phyloP scores from a whole-genome alignment of 2,113 vertebrate genomes.

The Platysteira castanea region DNA sequence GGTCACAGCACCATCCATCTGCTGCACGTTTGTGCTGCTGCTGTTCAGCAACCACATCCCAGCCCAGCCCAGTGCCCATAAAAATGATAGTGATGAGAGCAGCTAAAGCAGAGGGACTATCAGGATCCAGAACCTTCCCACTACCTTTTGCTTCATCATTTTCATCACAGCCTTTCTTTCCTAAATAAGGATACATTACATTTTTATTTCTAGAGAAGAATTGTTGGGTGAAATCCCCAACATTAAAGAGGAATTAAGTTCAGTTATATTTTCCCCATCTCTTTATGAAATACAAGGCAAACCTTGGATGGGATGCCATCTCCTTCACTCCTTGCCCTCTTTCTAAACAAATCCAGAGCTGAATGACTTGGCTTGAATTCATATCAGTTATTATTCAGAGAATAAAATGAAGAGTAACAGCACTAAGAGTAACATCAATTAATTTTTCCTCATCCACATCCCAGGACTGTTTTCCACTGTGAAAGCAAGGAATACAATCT shows the following conservation, averaged over 20 bases:
- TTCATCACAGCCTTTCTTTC: background rate
- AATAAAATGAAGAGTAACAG: background rate
- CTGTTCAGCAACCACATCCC: background rate
- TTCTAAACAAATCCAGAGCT: background rate
- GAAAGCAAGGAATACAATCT: background rate
- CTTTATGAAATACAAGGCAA: background rate
- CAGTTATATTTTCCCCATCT: background rate
- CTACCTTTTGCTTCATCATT: background rate
- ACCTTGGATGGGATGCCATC: background rate
- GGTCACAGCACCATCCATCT: background rate
- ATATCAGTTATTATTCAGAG: background rate
- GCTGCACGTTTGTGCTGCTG: background rate
- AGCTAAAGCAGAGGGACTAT: background rate
- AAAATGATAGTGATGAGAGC: background rate
- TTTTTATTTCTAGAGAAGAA: background rate
- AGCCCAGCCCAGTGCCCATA: background rate
- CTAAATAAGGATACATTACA: background rate
- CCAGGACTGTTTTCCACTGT: background rate
- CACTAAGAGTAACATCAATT: background rate
- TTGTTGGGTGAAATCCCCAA: background rate
- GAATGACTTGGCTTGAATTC: background rate
- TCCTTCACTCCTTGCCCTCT: background rate
- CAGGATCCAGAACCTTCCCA: background rate
- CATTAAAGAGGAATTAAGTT: background rate
- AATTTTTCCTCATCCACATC: background rate